Evolutionary conservation across 1,140 invertebrate species (phyloP), one percentile per base, ranked within the genome.

Genomic region (Trachelipus rathkii): DNA sequence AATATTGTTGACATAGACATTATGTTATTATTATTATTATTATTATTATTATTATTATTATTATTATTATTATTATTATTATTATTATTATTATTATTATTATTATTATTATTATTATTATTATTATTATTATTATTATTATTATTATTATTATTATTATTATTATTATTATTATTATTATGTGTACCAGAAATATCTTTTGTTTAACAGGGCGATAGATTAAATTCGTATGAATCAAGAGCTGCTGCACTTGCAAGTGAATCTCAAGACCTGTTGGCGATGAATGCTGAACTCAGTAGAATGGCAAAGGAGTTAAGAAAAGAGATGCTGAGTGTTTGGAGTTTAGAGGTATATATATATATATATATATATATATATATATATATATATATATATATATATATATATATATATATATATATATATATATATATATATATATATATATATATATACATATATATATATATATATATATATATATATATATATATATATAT

Each of bases 251-350:
- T 33, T 11, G 68, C 68, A 21, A 23, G 68, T 21, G 68, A 70
- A 21, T 23, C 68, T 5, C 68, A 70, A 19, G 74, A 76, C 19
- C 68, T 76, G 13, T 66, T 76, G 69, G 74, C 69, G 11, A 68
- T 76, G 43, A 76, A 76, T 44, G 74, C 69, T 46, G 74, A 76
- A 68, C 69, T 76, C 67, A 76, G 74, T 45, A 43, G 74, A 44
- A 76, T 76, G 74, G 74, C 74, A 0, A 76, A 50, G 69, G 67
- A 76, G 23, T 44, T 76, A 15, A 21, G 74, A 11, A 50, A 71
- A 11, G 67, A 76, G 69, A 76, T 76, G 74, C 45, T 76, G 67
- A 66, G 50, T 50, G 24, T 76, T 13, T 76, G 74, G 74, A 76
- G 43, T 10, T 76, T 44, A 76, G 67, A 15, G 74, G 74, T 76